phyloP scores from a whole-genome alignment of 2,888 invertebrate genomes.

The Serrognathus titanus region DNA sequence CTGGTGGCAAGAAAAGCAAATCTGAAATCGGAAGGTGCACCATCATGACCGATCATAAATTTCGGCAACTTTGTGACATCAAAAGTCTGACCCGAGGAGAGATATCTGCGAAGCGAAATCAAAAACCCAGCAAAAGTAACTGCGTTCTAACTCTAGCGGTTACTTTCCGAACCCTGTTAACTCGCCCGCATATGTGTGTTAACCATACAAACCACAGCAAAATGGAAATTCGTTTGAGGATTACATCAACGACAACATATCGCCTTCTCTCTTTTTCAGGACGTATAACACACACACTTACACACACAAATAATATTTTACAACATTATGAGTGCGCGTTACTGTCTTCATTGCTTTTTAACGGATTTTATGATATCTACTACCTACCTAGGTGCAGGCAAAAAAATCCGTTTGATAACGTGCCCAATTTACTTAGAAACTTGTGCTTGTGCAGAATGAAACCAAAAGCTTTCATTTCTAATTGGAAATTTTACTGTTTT shows the following conservation, averaged over 20 bases:
- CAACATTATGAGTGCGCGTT: not conserved
- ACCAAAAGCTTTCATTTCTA: not conserved
- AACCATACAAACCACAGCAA: slow-evolving; percentile 29
- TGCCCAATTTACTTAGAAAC: too few relatives aligned
- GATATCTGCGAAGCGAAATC: slow-evolving; percentile 37
- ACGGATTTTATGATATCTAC: too few relatives aligned
- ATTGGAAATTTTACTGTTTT: too few relatives aligned
- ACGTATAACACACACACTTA: too few relatives aligned
- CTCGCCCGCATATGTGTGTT: slow-evolving; percentile 36
- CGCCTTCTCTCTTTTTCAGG: not conserved
- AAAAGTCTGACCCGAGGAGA: slow-evolving; percentile 16
- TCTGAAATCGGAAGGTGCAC: too few relatives aligned
- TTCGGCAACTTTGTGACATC: slow-evolving; percentile 31
- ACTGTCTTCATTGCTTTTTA: too few relatives aligned
- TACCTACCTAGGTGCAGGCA: too few relatives aligned
- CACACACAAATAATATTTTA: not conserved
- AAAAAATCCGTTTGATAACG: too few relatives aligned
- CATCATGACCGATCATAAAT: too few relatives aligned
- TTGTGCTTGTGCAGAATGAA: not conserved
- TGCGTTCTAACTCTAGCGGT: slow-evolving; percentile 37
- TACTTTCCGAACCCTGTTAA: slow-evolving; percentile 44
- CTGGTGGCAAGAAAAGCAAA: too few relatives aligned
- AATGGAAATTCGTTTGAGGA: slow-evolving; percentile 16
- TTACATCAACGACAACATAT: not conserved
- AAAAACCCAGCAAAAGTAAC: slow-evolving; percentile 47